Conservation (phyloP, 2,113 vertebrate species). For the Phasianus colchicus region DNA sequence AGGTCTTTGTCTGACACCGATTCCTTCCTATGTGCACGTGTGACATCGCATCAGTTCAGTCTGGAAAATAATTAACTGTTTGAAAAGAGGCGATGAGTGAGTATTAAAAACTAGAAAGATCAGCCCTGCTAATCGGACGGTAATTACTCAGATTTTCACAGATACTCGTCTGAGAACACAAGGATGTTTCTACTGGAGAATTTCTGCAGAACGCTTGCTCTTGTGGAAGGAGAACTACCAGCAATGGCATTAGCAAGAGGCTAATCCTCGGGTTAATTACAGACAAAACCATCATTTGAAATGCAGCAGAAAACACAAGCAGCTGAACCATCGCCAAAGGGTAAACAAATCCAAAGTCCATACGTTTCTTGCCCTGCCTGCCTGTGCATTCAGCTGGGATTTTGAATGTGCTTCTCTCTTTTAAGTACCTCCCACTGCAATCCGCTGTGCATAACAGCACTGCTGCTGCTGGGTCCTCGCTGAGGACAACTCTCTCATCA, state of each 20-base stretch:
- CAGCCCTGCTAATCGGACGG: background rate
- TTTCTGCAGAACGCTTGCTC: background rate
- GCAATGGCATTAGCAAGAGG: background rate
- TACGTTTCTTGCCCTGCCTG: background rate
- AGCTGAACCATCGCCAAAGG: background rate
- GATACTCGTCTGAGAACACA: background rate
- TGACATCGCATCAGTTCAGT: background rate
- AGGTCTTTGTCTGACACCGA: background rate
- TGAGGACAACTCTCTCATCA: too few species aligned
- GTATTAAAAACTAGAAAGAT: background rate
- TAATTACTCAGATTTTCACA: background rate
- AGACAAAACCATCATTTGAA: background rate
- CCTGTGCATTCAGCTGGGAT: background rate
- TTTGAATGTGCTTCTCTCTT: background rate
- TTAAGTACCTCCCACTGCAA: background rate
- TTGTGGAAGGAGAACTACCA: background rate
- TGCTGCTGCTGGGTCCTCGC: background rate
- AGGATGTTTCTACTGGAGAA: background rate
- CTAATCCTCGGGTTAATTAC: background rate
- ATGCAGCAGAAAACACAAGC: background rate
- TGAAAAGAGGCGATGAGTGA: background rate
- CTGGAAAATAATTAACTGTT: background rate
- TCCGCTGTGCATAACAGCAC: accelerated
- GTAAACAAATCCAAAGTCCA: background rate
- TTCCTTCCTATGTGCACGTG: background rate